phyloP scores from a whole-genome alignment of 1,140 invertebrate genomes.

The Brachionus manjavacas region DNA sequence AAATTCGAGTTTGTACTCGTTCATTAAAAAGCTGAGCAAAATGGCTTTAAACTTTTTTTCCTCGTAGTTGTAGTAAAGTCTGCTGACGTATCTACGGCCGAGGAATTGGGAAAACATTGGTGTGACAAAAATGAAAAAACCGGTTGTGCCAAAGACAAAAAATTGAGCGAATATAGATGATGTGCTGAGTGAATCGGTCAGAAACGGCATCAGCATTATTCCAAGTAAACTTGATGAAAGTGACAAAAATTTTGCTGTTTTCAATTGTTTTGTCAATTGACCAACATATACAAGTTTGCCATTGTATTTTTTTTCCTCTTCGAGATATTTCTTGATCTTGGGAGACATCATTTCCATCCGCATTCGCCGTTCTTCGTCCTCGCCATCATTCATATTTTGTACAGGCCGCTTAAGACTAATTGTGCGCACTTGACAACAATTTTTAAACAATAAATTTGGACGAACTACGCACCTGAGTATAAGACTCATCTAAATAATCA shows the following conservation, averaged over 20 bases:
- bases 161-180: conserved; percentile 11
- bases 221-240: conserved; percentile 20
- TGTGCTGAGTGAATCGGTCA: not conserved
- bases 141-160: conserved; percentile 39
- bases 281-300: conserved; percentile 39
- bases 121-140: conserved; percentile 33
- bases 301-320: conserved; percentile 40
- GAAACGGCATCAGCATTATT: conserved; percentile 28
- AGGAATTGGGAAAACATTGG: conserved; percentile 36
- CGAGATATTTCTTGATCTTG: conserved; percentile 27
- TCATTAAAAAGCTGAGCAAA: conserved; percentile 35
- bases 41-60: conserved; percentile 34
- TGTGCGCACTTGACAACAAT: not conserved
- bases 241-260: conserved; percentile 26
- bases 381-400: not conserved
- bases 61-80: conserved; percentile 40
- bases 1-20: conserved; percentile 35
- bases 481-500: not conserved
- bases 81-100: not conserved
- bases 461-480: not conserved
- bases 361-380: not conserved
- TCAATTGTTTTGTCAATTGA: not conserved
- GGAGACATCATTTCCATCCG: not conserved
- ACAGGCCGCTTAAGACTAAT: not conserved
- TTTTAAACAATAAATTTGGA: not conserved